Evolutionary conservation across 2,113 vertebrate species (phyloP).

Genomic region (Triplophysa siluroides): DNA sequence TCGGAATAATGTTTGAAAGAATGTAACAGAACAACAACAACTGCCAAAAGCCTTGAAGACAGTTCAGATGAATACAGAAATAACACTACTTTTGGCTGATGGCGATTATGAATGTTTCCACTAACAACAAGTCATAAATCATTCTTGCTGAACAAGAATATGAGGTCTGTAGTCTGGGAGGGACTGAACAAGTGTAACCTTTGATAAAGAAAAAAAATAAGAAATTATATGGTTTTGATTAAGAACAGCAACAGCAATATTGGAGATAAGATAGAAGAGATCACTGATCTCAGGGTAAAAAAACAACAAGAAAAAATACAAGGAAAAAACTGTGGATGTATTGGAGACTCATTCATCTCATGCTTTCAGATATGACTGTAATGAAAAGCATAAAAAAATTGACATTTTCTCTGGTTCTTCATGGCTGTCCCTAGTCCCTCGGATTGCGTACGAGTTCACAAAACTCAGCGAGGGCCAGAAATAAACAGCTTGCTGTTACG

Average conservation of each 20-base stretch:
- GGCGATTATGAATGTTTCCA: background rate
- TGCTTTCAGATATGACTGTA: conserved; percentile 6
- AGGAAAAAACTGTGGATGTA: too few relatives aligned
- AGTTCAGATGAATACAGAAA: too few relatives aligned
- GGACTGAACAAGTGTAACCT: background rate
- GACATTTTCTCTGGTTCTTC: conserved; percentile 59
- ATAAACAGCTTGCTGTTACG: conserved; percentile 77
- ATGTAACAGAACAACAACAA: too few relatives aligned
- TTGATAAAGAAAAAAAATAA: background rate
- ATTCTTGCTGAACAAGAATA: conserved; percentile 20
- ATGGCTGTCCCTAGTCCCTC: conserved; percentile 62
- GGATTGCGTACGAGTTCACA: conserved; percentile 70
- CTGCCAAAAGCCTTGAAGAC: too few relatives aligned
- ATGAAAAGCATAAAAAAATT: background rate
- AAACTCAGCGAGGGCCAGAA: conserved; percentile 70
- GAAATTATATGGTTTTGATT: too few relatives aligned
- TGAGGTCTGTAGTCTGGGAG: background rate
- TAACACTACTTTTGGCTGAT: too few relatives aligned
- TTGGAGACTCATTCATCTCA: background rate
- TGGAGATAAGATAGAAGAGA: too few relatives aligned
- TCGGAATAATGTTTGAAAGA: too few relatives aligned
- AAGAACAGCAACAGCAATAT: too few relatives aligned
- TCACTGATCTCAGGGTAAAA: background rate
- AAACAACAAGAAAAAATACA: background rate
- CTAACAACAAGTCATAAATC: background rate